phyloP scores from a whole-genome alignment of 1,140 invertebrate genomes.

The Zaprionus nigranus region DNA sequence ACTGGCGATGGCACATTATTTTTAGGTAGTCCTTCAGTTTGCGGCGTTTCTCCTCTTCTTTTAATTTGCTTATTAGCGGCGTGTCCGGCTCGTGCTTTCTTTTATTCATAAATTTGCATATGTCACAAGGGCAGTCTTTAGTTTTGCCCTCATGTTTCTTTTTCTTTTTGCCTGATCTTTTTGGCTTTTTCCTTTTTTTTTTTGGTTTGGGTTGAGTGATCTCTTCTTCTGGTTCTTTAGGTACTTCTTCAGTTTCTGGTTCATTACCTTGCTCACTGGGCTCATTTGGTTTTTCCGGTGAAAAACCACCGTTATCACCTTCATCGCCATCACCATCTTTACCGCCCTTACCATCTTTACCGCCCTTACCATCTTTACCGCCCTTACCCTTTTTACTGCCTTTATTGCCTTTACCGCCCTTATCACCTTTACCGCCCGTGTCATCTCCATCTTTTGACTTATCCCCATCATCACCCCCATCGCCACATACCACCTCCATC shows the following conservation, averaged over 20 bases:
- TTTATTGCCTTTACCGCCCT: not conserved
- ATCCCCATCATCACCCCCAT: not conserved
- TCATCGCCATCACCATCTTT: constrained; percentile 1
- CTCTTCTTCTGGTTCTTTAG: not conserved
- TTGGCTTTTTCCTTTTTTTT: not conserved
- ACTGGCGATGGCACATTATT: constrained; percentile 46
- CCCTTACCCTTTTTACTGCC: not conserved
- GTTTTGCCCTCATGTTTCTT: not conserved
- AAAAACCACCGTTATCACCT: not conserved
- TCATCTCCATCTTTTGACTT: not conserved
- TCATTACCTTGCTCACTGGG: not conserved
- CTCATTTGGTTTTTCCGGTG: no score
- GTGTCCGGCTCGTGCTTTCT: constrained; percentile 24
- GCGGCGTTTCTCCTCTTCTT: constrained; percentile 24
- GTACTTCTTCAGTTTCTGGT: not conserved
- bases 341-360: not conserved
- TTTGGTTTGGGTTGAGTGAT: not conserved
- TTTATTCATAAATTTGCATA: constrained; percentile 48
- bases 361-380: not conserved
- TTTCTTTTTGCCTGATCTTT: not conserved
- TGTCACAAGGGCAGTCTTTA: constrained; percentile 52
- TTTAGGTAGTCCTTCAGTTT: constrained; percentile 42
- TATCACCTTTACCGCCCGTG: not conserved
- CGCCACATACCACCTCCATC: not conserved
- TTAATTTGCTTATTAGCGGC: constrained; percentile 56